Conservation (phyloP, 2,888 invertebrate species). For the Galerucella nymphaeae region DNA sequence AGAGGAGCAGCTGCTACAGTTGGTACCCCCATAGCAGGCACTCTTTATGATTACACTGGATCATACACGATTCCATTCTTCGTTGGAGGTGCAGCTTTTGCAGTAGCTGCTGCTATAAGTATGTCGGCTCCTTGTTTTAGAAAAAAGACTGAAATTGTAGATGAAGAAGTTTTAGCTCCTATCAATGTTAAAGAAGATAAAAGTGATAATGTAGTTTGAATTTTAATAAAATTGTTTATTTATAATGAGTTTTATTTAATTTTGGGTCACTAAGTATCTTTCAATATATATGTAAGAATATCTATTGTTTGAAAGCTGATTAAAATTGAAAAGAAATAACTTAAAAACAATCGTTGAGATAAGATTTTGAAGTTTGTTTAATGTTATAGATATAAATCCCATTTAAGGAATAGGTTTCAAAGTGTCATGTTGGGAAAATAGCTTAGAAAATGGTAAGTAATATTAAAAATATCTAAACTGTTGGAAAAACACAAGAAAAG, state of each 20-base stretch:
- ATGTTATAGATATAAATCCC: background rate
- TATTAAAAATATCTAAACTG: background rate
- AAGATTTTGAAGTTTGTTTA: background rate
- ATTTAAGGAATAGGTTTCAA: background rate
- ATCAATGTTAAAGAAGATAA: slow-evolving; percentile 19
- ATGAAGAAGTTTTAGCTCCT: slow-evolving; percentile 13
- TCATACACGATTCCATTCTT: slow-evolving; percentile 91
- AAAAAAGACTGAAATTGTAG: slow-evolving; percentile 8
- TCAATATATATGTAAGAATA: background rate
- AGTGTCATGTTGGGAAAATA: background rate
- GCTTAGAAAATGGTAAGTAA: background rate
- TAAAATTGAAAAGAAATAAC: background rate
- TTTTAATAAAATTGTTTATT: slow-evolving; percentile 20
- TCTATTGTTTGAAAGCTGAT: background rate
- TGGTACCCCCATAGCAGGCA: slow-evolving; percentile 84
- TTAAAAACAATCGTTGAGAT: background rate
- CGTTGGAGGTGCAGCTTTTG: slow-evolving; percentile 90
- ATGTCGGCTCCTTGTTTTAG: slow-evolving; percentile 14
- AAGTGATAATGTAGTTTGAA: slow-evolving; percentile 12
- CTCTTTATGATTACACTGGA: slow-evolving; percentile 84
- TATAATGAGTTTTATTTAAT: slow-evolving; percentile 4
- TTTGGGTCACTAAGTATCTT: too few relatives aligned
- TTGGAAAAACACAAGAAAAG: too few relatives aligned
- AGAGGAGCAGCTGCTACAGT: slow-evolving; percentile 94
- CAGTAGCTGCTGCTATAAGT: slow-evolving; percentile 75